Base-by-base conservation (phyloP, 2,113 vertebrate genomes). In the Halichoerus grypus region DNA sequence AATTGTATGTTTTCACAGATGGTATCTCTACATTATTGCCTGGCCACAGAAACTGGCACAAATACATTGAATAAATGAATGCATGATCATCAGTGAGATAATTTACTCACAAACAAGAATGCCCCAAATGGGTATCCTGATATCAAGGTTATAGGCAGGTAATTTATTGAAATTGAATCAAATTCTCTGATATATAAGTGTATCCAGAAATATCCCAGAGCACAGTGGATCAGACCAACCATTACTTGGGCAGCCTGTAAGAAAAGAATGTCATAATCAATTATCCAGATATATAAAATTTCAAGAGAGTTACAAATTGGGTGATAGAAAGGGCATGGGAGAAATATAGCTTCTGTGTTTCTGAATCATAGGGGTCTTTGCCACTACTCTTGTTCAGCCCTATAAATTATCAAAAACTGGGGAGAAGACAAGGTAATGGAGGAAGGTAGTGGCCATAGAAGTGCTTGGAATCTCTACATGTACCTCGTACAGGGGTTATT, bases 181-280 rank as follows among this genome's bases (percentile, higher is more conserved):
- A 11, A 33, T 49, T 95, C 46, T 36, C 26, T 24, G 12, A 2
- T 1, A 80, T 85, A 77, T 74, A 93, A 80, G 3, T 13, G 0
- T 1, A 33, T 36, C 96, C 96, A 97, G 63, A 93, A 14, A 55
- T 33, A 15, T 55, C 96, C 94, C 36, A 95, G 90, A 90, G 7
- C 55, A 90, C 71, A 26, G 12, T 76, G 72, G 33, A 93, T 53
- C 49, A 95, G 7, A 72, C 90, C 90, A 11, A 22, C 55, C 80
- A 90, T 97, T 85, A 90, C 7, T 42, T 97, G 94, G 55, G 65
- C 55, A 90, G 80, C 91, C 90, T 93, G 57, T 72, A 67, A 93
- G 84, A 74, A 84, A 90, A 33, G 55, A 93, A 80, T 55, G 46
- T 46, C 39, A 51, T 6, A 79, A 63, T 72, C 26, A 89, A 69